phyloP scores from a whole-genome alignment of 2,888 invertebrate species.

The Hecatera dysodea region DNA sequence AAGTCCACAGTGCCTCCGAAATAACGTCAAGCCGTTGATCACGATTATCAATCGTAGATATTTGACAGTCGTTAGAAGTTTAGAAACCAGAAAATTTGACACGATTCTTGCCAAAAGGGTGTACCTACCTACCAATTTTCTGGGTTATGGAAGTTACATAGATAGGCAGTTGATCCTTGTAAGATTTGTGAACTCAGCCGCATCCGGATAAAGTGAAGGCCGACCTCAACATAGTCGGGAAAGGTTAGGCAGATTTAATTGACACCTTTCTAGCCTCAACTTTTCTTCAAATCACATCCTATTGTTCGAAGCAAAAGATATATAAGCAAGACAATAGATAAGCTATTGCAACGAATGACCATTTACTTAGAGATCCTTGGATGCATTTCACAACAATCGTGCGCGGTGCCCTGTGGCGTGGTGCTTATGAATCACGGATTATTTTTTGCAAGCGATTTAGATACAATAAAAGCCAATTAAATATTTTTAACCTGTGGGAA shows the following conservation, averaged over 20 bases:
- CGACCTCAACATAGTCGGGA: no score
- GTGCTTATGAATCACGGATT: slow-evolving; percentile 23
- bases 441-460: slow-evolving; percentile 15
- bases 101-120: no score
- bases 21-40: no score
- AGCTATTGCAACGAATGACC: slow-evolving; percentile 21
- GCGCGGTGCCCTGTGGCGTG: slow-evolving; percentile 29
- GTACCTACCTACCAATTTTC: no score
- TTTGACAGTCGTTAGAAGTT: no score
- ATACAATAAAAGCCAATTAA: slow-evolving; percentile 8
- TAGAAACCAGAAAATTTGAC: no score
- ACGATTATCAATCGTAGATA: no score
- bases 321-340: slow-evolving; percentile 4
- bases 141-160: no score
- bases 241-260: background rate
- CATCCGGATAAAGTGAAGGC: no score
- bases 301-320: slow-evolving; percentile 13
- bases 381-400: slow-evolving; percentile 48
- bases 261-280: background rate
- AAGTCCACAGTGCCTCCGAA: no score
- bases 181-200: no score
- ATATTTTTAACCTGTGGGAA: background rate
- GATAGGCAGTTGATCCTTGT: no score
- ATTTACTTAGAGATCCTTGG: slow-evolving; percentile 46
- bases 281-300: slow-evolving; percentile 14